Evolutionary conservation across 2,113 vertebrate genomes (phyloP).

Genomic region (Gracilinanus agilis): DNA sequence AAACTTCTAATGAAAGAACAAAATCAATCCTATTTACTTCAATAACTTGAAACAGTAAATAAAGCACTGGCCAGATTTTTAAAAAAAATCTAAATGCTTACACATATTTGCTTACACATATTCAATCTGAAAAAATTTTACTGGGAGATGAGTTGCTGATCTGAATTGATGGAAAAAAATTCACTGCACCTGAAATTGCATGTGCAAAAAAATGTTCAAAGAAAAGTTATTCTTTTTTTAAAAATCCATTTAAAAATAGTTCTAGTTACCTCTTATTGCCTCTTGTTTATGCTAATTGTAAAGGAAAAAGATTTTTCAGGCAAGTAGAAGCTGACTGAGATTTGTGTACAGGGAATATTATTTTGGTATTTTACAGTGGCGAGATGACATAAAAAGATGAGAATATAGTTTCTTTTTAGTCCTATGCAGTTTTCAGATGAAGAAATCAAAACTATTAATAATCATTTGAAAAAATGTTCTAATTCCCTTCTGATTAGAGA

Average conservation of each 20-base stretch:
- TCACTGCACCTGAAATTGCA: not conserved
- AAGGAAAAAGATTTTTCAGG: slow-evolving; percentile 11
- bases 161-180: not conserved
- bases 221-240: not conserved
- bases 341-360: not conserved
- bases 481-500: no score
- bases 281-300: not conserved
- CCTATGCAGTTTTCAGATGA: no score
- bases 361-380: not conserved
- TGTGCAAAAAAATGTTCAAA: not conserved
- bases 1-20: not conserved
- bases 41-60: not conserved
- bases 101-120: no score
- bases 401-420: not conserved
- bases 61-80: not conserved
- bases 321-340: not conserved
- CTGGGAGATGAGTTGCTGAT: not conserved
- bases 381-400: not conserved
- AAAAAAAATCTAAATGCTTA: not conserved
- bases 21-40: not conserved
- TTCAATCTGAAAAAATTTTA: not conserved
- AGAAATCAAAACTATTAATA: no score
- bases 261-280: not conserved
- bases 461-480: no score
- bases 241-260: not conserved